phyloP scores from a whole-genome alignment of 2,888 invertebrate genomes.

The Arctia plantaginis region DNA sequence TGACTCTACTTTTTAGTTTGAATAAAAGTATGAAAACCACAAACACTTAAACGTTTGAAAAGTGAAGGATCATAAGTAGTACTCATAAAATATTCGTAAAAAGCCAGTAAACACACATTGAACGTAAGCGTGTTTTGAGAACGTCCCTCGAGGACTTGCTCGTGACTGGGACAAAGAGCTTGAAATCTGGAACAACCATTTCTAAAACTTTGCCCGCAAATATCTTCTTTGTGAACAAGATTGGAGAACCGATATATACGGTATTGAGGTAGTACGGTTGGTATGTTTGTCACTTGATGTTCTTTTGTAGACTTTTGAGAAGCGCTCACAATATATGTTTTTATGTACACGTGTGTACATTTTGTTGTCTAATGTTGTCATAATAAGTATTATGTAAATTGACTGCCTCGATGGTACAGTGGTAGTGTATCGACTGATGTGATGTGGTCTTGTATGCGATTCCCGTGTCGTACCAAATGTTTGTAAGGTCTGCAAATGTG shows the following conservation, averaged over 20 bases:
- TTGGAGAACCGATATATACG: slow-evolving; percentile 33
- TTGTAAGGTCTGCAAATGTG: too few relatives aligned
- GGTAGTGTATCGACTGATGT: too few relatives aligned
- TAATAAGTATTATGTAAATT: too few relatives aligned
- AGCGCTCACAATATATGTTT: neutral
- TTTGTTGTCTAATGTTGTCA: neutral
- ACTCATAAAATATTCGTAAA: slow-evolving; percentile 16
- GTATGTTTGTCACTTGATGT: slow-evolving; percentile 37
- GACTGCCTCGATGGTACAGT: too few relatives aligned
- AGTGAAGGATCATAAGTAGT: neutral
- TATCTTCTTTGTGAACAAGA: slow-evolving; percentile 54
- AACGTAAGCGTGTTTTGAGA: slow-evolving; percentile 57
- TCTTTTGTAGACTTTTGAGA: slow-evolving; percentile 25
- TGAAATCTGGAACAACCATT: slow-evolving; percentile 68
- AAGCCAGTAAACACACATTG: slow-evolving; percentile 47
- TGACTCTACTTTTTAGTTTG: too few relatives aligned
- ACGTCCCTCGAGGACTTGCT: slow-evolving; percentile 62
- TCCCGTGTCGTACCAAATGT: too few relatives aligned
- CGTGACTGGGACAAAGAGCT: slow-evolving; percentile 74
- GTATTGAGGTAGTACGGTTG: slow-evolving; percentile 46
- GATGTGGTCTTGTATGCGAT: too few relatives aligned
- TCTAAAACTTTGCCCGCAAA: slow-evolving; percentile 61
- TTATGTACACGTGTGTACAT: neutral
- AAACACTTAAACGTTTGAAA: neutral
- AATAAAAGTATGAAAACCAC: slow-evolving; percentile 1